Evolutionary conservation across 2,797 vertebrate genomes (phyloP), one percentile per base, ranked within the genome.

Genomic region (Rachycentron canadum): DNA sequence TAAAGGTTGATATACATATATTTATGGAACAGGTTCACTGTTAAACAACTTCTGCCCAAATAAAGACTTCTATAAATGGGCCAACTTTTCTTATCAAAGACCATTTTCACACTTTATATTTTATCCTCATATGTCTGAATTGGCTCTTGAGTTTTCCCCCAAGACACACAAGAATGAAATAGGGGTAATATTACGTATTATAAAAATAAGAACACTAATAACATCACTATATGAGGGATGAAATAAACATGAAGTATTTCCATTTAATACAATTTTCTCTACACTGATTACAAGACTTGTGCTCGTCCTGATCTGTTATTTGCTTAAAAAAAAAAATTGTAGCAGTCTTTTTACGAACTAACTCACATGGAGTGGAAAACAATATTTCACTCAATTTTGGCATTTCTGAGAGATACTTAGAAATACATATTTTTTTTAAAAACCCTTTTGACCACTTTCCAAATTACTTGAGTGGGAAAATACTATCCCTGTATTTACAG

Each of bases 401-500:
- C 19, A 21, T 45, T 43, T 64, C 16, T 17, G n/a, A 40, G 17
- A 41, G 17, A 66, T 38, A 17, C 34, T 58, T 62, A 59, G 14
- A 50, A 60, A 79, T 19, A 43, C 5, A 38, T 66, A n/a, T n/a
- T n/a, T n/a, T n/a, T n/a, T n/a, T n/a, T n/a, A 55, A 6, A 58
- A 56, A 55, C 4, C 21, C 23, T 14, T 16, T 9, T 41, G 13
- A 47, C 43, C 43, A 21, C 43, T 21, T 45, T 45, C 56, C 13
- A 10, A 7, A 38, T 62, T 47, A 40, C 38, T 50, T 9, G 17
- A 47, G 43, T 47, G 43, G 19, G 43, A 47, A 36, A 47, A 47
- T 47, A 47, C 43, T 21, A 45, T 47, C 43, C 19, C 32, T 69
- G 60, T 58, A 56, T 67, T 76, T 71, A 36, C 53, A 64, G 30